A percentile compares a stretch with the other conserved stretches of the same genome.
These are phyloP conservation scores for Pipistrellus pygmaeus DNA, from an alignment of 2,797 vertebrate species.

Conservation along the genomic window DNA sequence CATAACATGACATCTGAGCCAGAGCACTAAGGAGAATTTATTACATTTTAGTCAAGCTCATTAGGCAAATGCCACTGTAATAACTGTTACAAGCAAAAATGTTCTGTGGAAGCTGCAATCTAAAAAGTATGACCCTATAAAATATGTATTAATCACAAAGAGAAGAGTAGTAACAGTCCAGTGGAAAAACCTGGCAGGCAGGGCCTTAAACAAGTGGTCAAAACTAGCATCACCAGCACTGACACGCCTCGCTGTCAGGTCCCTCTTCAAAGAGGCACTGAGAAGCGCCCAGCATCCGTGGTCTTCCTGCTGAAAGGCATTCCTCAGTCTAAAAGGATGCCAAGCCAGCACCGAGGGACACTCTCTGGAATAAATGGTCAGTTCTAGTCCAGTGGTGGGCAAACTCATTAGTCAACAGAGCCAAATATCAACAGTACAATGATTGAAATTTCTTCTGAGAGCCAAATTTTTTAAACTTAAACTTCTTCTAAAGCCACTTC, in stretches of 20 bases:
- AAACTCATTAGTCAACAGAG: no score
- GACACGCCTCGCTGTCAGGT: rapidly evolving
- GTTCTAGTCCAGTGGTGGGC: not conserved
- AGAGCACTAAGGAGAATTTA: not conserved
- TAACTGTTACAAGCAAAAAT: not conserved
- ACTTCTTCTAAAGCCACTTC: no score
- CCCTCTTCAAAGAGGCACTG: not conserved
- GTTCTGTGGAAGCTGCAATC: not conserved
- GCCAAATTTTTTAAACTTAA: no score
- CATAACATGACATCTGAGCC: not conserved
- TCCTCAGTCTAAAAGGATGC: not conserved
- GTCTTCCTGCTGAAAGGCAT: not conserved
- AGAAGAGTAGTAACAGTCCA: not conserved
- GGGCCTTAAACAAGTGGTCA: not conserved
- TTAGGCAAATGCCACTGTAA: not conserved
- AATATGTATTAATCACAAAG: not conserved
- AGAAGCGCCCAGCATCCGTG: not conserved
- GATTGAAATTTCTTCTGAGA: no score
- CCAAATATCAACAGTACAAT: no score
- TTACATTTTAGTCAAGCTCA: conserved; percentile 8
- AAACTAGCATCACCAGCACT: not conserved
- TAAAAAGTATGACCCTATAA: not conserved
- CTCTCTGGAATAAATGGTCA: not conserved
- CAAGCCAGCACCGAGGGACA: not conserved
- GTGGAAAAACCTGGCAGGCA: not conserved